Evolutionary conservation across 1,140 invertebrate genomes (phyloP), one percentile per base, ranked within the genome.

Genomic region (Pygmarrhopalites habei): DNA sequence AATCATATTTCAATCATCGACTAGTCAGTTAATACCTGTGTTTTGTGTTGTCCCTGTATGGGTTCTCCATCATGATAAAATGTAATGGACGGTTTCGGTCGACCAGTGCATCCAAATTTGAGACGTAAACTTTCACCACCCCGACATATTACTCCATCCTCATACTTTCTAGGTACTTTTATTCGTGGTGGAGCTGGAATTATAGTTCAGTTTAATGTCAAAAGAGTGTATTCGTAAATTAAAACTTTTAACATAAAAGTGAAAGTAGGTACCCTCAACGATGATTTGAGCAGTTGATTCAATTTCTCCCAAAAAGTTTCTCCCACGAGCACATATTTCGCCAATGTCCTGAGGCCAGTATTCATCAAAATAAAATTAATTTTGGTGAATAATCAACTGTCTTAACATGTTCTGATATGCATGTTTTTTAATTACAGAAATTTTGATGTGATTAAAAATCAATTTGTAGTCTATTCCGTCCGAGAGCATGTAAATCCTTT

Each of bases 1-100:
- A 25, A 35, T 7, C 29, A n/a, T n/a, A 60, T 35, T 60, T 49
- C 12, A 23, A 23, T 19, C 10, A 12, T 30, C 21, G 29, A 28
- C 14, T 14, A 25, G 12, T 25, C 14, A 14, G 14, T 25, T 56
- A 14, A 4, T 39, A 56, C 53, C 53, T 56, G 30, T n/a, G 23
- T 21, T 7, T 56, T 56, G 15, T n/a, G 4, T 14, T 56, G 32
- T 23, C 53, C 35, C 7, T n/a, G n/a, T 3, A 84, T 67, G 59
- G 76, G 74, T 70, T 92, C 86, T 17, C 88, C 88, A 71, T 97
- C 86, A 72, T 94, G 89, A 32, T 83, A 82, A 93, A 93, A 98
- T 44, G 29, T 30, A 1, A 92, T 82, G 4, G 78, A 79, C 1
- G 93, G 92, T 39, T 83, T 78, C 5, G 95, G 95, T 72, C 87